Percentiles rank a stretch among this genome's conserved stretches.
phyloP scores from a whole-genome alignment of 2,888 invertebrate genomes.

The Watsonalla binaria region DNA sequence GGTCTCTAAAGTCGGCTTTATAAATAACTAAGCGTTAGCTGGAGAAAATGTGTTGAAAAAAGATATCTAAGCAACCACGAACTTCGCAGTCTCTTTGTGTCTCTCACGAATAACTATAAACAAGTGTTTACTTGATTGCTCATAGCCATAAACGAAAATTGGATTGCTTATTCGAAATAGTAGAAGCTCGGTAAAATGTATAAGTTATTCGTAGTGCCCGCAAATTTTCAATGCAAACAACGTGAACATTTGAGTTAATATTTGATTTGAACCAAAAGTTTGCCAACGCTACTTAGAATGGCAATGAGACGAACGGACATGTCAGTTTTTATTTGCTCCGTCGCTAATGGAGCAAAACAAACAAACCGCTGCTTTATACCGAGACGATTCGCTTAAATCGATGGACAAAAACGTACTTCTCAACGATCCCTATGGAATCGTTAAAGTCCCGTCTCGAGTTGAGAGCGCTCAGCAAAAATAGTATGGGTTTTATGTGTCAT shows the following conservation, averaged over 20 bases:
- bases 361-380: constrained; percentile 11
- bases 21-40: neutral
- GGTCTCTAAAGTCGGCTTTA: neutral
- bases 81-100: neutral
- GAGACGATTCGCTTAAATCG: neutral
- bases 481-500: no score
- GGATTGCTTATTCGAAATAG: constrained; percentile 3
- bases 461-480: no score
- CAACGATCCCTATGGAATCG: no score
- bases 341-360: constrained; percentile 26
- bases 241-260: constrained; percentile 21
- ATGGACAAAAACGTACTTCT: neutral
- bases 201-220: constrained; percentile 9
- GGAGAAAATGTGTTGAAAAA: constrained; percentile 7
- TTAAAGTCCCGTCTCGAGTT: no score
- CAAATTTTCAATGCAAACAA: constrained; percentile 25
- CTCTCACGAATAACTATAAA: no score
- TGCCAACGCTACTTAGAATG: constrained; percentile 19
- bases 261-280: constrained; percentile 27
- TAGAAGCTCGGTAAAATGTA: neutral
- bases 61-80: constrained; percentile 15
- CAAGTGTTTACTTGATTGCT: neutral
- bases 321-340: constrained; percentile 40
- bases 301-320: constrained; percentile 32
- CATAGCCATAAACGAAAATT: neutral